Evolutionary conservation across 1,140 invertebrate species (phyloP).

Genomic region (Kradibia gibbosae): DNA sequence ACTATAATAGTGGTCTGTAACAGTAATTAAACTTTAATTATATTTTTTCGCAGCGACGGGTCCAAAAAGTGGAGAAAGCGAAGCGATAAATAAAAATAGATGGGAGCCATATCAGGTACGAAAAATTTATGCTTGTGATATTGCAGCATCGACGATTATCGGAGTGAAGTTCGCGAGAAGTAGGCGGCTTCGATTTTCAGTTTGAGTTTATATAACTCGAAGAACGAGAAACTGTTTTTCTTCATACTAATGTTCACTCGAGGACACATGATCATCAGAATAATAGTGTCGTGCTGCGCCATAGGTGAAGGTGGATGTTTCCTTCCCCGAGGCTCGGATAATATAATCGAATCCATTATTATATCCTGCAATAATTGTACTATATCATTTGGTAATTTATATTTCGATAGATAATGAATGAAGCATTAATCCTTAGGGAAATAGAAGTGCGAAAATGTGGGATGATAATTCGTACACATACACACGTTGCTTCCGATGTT

Average conservation of each 20-base stretch:
- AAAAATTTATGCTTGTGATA: background rate
- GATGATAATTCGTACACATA: background rate
- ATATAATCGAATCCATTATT: background rate
- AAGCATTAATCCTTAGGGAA: background rate
- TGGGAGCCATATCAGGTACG: background rate
- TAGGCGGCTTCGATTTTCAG: background rate
- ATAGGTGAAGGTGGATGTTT: background rate
- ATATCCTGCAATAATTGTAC: background rate
- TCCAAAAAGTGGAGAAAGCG: background rate
- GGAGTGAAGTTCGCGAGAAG: background rate
- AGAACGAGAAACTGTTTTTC: background rate
- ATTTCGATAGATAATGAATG: background rate
- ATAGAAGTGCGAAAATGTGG: background rate
- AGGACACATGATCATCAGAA: too few species aligned
- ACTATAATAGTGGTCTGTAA: background rate
- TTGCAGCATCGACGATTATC: background rate
- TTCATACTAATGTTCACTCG: too few species aligned
- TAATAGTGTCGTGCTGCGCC: too few species aligned
- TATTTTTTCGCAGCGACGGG: constrained; percentile 8
- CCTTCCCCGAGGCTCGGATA: background rate
- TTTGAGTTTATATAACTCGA: background rate
- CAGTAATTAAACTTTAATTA: constrained; percentile 13
- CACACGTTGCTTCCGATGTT: background rate
- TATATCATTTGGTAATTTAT: background rate
- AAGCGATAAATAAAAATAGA: background rate